Conservation (phyloP, 2,113 vertebrate genomes). For the Genyomyrus donnyi region DNA sequence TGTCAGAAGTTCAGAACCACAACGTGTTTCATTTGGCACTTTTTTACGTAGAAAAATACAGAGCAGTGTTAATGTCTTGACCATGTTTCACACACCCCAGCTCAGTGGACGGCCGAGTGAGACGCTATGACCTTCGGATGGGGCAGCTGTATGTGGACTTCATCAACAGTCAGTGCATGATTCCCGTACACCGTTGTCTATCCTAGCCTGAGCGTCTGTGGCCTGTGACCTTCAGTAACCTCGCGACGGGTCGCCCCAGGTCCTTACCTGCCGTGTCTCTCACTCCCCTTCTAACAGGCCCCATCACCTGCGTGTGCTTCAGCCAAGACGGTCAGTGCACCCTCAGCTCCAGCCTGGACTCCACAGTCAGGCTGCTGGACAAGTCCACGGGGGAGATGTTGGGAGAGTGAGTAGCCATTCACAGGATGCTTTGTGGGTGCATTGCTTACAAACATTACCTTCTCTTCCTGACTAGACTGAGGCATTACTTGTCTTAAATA, state of each 20-base stretch:
- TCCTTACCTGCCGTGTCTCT: not conserved
- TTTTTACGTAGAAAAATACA: no score
- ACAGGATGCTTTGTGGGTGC: not conserved
- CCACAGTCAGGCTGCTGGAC: constrained; percentile 76
- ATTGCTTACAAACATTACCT: not conserved
- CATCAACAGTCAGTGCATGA: constrained; percentile 69
- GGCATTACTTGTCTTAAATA: not conserved
- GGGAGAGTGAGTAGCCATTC: constrained; percentile 69
- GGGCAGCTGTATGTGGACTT: constrained; percentile 82
- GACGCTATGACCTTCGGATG: constrained; percentile 80
- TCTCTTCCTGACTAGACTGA: not conserved
- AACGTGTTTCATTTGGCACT: not conserved
- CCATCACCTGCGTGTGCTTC: constrained; percentile 89
- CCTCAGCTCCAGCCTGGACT: constrained; percentile 77
- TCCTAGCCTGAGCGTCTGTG: constrained; percentile 23
- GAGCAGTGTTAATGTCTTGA: not conserved
- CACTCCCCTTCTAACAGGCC: constrained; percentile 56
- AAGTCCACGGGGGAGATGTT: constrained; percentile 87
- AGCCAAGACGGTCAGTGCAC: constrained; percentile 81
- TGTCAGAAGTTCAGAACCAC: not conserved
- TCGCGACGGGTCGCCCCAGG: not conserved
- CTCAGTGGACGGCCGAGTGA: constrained; percentile 60
- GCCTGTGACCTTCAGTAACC: not conserved
- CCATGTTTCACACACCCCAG: not conserved
- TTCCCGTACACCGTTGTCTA: not conserved